phyloP scores from a whole-genome alignment of 2,888 invertebrate species.

The Girardia tigrina region DNA sequence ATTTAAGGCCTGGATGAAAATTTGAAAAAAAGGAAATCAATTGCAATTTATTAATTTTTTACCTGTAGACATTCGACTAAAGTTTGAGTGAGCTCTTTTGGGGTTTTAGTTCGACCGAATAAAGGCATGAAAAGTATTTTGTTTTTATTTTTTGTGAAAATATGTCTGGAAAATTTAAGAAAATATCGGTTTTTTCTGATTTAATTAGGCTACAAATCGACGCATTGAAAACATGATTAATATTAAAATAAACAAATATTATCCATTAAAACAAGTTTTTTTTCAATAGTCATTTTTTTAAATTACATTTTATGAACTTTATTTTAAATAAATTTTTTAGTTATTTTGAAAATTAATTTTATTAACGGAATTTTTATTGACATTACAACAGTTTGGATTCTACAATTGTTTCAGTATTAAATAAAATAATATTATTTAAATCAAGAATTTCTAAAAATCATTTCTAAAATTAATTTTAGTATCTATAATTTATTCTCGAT shows the following conservation, averaged over 20 bases:
- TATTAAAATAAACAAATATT: constrained; percentile 1
- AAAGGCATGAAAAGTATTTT: constrained; percentile 2
- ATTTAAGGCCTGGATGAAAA: neutral
- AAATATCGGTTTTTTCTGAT: neutral
- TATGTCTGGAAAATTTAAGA: neutral
- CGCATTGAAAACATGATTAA: neutral
- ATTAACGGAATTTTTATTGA: too few relatives aligned
- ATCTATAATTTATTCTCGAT: too few relatives aligned
- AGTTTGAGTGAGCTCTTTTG: constrained; percentile 7
- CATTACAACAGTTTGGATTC: too few relatives aligned
- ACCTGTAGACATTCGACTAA: constrained; percentile 8
- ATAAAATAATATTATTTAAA: too few relatives aligned
- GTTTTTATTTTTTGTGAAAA: neutral
- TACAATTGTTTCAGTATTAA: too few relatives aligned
- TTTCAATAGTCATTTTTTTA: neutral
- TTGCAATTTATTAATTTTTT: neutral
- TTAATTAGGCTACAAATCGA: constrained; percentile 7
- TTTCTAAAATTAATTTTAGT: too few relatives aligned
- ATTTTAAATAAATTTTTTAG: neutral
- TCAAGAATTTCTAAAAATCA: too few relatives aligned
- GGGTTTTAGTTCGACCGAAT: constrained; percentile 13
- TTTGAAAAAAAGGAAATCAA: neutral
- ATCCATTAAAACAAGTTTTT: neutral
- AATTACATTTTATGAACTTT: neutral
- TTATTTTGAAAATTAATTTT: too few relatives aligned